Conservation (phyloP, 2,797 vertebrate species). For the Hydrocynus forskahlii region DNA sequence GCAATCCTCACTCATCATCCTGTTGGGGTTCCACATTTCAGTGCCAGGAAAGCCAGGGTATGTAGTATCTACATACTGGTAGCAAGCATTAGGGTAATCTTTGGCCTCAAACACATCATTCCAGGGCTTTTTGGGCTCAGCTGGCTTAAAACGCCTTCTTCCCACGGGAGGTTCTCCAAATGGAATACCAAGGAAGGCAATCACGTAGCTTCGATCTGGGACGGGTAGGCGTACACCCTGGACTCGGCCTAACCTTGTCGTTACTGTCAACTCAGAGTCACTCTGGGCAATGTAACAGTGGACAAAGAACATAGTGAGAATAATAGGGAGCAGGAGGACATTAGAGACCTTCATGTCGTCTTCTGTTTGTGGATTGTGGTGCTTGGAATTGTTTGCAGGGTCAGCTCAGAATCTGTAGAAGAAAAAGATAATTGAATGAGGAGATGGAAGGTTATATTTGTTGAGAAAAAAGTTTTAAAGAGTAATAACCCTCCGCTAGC, state of each 20-base stretch:
- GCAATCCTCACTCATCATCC: slow-evolving; percentile 90
- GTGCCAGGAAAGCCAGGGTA: slow-evolving; percentile 87
- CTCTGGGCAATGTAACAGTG: slow-evolving; percentile 64
- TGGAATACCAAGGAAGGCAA: slow-evolving; percentile 88
- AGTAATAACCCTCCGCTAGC: no score
- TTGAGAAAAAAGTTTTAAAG: no score
- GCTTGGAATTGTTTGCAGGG: slow-evolving; percentile 29
- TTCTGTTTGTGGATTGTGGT: slow-evolving; percentile 42
- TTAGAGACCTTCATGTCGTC: slow-evolving; percentile 67
- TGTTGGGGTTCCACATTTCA: slow-evolving; percentile 97
- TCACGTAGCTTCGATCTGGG: slow-evolving; percentile 76
- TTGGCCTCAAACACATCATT: slow-evolving; percentile 76
- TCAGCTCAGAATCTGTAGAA: slow-evolving; percentile 49
- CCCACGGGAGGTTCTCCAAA: slow-evolving; percentile 87
- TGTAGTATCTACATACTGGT: slow-evolving; percentile 84
- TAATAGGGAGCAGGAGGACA: slow-evolving; percentile 61
- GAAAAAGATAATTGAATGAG: slow-evolving; percentile 21
- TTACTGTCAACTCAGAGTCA: slow-evolving; percentile 76
- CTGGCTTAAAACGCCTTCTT: slow-evolving; percentile 82
- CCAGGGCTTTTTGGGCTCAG: slow-evolving; percentile 84
- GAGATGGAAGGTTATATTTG: neutral
- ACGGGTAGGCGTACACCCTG: slow-evolving; percentile 76
- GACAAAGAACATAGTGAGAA: slow-evolving; percentile 58
- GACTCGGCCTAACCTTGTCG: slow-evolving; percentile 78
- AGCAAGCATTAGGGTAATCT: slow-evolving; percentile 84